Evolutionary conservation across 2,113 vertebrate genomes (phyloP).

Genomic region (Coptodon rendalli): DNA sequence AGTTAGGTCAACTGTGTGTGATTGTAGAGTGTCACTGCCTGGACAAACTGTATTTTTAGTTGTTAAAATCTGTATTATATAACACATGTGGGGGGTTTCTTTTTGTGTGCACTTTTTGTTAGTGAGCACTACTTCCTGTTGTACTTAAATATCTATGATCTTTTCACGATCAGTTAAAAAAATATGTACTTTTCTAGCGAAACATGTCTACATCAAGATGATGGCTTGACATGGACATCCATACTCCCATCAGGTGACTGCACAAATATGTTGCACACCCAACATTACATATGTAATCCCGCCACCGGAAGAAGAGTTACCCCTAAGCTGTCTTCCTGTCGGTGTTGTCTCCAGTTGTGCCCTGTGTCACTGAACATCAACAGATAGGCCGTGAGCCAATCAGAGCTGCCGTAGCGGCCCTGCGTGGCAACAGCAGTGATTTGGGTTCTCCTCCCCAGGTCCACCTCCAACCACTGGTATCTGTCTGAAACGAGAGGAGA

Average conservation of each 20-base stretch:
- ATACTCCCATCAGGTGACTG: not conserved
- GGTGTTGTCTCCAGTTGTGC: constrained; percentile 88
- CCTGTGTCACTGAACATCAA: constrained; percentile 91
- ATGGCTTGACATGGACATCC: not conserved
- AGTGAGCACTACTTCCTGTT: not conserved
- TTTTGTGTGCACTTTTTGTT: not conserved
- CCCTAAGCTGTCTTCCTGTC: constrained; percentile 87
- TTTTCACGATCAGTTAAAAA: not conserved
- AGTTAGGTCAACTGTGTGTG: constrained; percentile 1
- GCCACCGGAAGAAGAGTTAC: constrained; percentile 60
- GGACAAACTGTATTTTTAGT: not conserved
- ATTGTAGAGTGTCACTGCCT: not conserved
- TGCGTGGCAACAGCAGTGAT: constrained; percentile 85
- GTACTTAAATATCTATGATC: not conserved
- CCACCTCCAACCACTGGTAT: constrained; percentile 90
- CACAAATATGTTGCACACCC: not conserved
- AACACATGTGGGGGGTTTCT: not conserved
- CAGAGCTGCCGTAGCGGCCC: constrained; percentile 89
- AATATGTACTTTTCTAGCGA: not conserved
- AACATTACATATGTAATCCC: not conserved
- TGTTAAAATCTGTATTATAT: not conserved
- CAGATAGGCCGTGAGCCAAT: constrained; percentile 86
- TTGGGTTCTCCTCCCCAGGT: constrained; percentile 83
- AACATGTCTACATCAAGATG: not conserved
- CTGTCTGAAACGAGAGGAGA: constrained; percentile 84